Percentiles rank a stretch among this genome's conserved stretches.
These are phyloP conservation scores for Drosophila hydei DNA, from an alignment of 1,140 invertebrate species.

Conservation along the genomic window DNA sequence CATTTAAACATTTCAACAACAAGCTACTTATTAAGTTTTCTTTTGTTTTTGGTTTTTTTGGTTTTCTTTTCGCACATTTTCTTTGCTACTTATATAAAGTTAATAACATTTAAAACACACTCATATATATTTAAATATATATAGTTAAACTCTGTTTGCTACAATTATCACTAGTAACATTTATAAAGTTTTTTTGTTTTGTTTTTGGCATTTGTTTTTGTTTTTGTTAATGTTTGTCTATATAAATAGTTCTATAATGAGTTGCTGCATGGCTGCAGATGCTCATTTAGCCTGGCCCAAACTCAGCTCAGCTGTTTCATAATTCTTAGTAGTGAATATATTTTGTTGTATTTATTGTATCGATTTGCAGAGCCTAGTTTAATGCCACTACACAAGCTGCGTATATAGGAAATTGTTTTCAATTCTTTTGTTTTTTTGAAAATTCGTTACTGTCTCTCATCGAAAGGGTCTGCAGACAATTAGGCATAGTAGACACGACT, in stretches of 20 bases:
- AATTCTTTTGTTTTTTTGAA: conserved; percentile 25
- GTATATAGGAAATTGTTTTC: conserved; percentile 34
- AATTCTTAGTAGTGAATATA: conserved; percentile 13
- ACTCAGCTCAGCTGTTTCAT: conserved; percentile 19
- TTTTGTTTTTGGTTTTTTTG: conserved; percentile 28
- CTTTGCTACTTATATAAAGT: conserved; percentile 69
- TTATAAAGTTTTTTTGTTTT: conserved; percentile 55
- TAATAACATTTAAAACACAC: conserved; percentile 82
- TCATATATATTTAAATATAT: conserved; percentile 19
- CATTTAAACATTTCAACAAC: conserved; percentile 82
- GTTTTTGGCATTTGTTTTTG: conserved; percentile 35
- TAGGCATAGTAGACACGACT: conserved; percentile 44
- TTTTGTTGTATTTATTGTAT: conserved; percentile 61
- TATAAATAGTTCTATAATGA: conserved; percentile 34
- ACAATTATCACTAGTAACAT: conserved; percentile 76
- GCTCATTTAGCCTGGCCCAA: conserved; percentile 3
- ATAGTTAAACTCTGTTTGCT: conserved; percentile 66
- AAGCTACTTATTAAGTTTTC: conserved; percentile 60
- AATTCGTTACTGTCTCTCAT: conserved; percentile 54
- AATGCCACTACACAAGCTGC: conserved; percentile 56
- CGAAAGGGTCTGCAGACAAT: conserved; percentile 5
- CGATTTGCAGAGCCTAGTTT: conserved; percentile 51
- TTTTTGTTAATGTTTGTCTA: conserved; percentile 33
- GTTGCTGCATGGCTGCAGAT: conserved; percentile 1
- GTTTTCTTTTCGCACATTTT: conserved; percentile 41